Conservation (phyloP, 2,797 vertebrate genomes). For the Sebastes paucispinis region DNA sequence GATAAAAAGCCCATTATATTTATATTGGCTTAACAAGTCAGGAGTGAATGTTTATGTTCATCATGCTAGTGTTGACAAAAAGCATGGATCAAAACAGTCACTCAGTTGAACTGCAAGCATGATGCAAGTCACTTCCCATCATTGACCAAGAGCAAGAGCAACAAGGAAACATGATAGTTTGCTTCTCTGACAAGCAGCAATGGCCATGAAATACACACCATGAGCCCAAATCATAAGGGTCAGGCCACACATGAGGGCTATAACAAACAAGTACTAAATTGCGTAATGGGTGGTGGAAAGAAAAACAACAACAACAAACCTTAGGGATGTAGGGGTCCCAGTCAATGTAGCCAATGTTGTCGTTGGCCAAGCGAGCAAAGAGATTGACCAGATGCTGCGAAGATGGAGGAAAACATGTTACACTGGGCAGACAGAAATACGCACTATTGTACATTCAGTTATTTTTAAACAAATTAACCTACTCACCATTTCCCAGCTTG, state of each 20-base stretch:
- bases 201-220: conserved; percentile 44
- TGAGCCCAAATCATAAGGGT: conserved; percentile 7
- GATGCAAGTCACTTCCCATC: conserved; percentile 31
- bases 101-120: conserved; percentile 12
- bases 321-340: conserved; percentile 98
- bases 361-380: conserved; percentile 94
- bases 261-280: conserved; percentile 32
- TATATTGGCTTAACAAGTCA: neutral
- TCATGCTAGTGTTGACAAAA: conserved; percentile 5
- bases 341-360: conserved; percentile 98
- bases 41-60: conserved; percentile 7
- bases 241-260: conserved; percentile 2
- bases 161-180: conserved; percentile 68
- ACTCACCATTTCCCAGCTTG: conserved; percentile 97
- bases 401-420: conserved; percentile 35
- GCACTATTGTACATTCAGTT: neutral
- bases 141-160: conserved; percentile 26
- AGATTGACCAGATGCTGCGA: conserved; percentile 93
- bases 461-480: neutral
- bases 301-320: conserved; percentile 76
- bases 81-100: conserved; percentile 2
- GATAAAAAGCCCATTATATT: neutral
- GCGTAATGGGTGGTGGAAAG: neutral
- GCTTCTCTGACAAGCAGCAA: conserved; percentile 47
- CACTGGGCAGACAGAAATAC: neutral